These are phyloP conservation scores for Pao palembangensis DNA, from an alignment of 2,113 vertebrate genomes.

Conservation along the genomic window DNA sequence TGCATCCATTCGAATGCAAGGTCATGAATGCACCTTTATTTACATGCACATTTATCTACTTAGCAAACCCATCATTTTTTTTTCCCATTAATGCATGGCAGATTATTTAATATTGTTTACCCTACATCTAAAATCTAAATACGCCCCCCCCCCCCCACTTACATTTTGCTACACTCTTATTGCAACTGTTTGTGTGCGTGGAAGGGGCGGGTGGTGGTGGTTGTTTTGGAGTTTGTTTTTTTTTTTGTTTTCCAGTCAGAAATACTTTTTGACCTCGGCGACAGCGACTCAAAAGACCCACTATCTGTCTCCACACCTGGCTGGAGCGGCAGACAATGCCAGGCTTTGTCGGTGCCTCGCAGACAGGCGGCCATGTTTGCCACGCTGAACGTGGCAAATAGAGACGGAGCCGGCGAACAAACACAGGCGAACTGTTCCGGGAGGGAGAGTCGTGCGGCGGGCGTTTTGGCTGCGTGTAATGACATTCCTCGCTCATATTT, in stretches of 20 bases:
- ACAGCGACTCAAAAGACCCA: constrained; percentile 32
- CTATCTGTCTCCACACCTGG: constrained; percentile 47
- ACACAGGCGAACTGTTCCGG: constrained; percentile 33
- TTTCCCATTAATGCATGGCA: constrained; percentile 73
- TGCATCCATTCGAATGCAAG: constrained; percentile 74
- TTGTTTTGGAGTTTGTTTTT: too few species aligned
- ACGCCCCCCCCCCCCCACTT: constrained; percentile 25
- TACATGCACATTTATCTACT: constrained; percentile 69
- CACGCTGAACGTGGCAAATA: constrained; percentile 27
- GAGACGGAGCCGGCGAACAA: constrained; percentile 39
- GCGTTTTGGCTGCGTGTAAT: constrained; percentile 42
- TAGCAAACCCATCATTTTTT: constrained; percentile 71
- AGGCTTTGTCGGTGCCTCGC: constrained; percentile 17
- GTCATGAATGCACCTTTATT: constrained; percentile 74
- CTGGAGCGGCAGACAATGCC: constrained; percentile 34
- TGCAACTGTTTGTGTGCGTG: constrained; percentile 15
- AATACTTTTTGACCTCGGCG: constrained; percentile 30
- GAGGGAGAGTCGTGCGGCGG: constrained; percentile 18
- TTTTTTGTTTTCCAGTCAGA: background rate
- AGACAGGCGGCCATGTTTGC: constrained; percentile 20
- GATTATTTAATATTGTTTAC: constrained; percentile 59
- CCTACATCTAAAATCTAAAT: constrained; percentile 57
- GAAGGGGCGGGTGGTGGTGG: background rate
- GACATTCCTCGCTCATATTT: constrained; percentile 57
- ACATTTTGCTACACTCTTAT: constrained; percentile 28